Conservation (phyloP, 2,797 vertebrate species). For the Gymnothorax reevesii region DNA sequence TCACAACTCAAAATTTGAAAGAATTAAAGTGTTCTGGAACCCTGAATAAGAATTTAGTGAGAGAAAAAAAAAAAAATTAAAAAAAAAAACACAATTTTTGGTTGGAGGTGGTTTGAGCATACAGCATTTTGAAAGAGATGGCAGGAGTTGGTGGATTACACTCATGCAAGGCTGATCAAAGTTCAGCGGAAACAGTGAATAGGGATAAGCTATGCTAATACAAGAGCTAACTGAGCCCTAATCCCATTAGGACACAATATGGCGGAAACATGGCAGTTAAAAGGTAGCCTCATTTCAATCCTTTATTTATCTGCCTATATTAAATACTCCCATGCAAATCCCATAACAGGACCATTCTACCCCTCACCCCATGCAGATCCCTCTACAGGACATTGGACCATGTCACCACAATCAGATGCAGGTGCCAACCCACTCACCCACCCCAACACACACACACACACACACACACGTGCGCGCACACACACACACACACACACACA, state of each 20-base stretch:
- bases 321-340: conserved; percentile 66
- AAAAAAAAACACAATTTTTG: background rate
- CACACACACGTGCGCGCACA: background rate
- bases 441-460: background rate
- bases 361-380: background rate
- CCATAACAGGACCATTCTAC: conserved; percentile 69
- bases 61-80: no score
- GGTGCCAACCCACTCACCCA: background rate
- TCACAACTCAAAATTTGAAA: no score
- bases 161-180: conserved; percentile 83
- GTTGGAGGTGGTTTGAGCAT: background rate
- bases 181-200: conserved; percentile 77
- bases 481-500: background rate
- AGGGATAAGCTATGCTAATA: conserved; percentile 83
- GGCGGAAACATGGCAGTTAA: conserved; percentile 67
- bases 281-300: conserved; percentile 64
- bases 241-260: conserved; percentile 85
- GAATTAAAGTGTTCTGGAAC: no score
- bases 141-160: conserved; percentile 61
- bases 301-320: conserved; percentile 12
- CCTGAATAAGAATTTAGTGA: no score
- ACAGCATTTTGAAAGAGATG: conserved; percentile 69
- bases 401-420: conserved; percentile 25
- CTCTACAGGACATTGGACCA: background rate
- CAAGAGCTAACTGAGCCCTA: conserved; percentile 83